A percentile compares a stretch with the other conserved stretches of the same genome.
Conservation (phyloP, 1,140 invertebrate species). For the Thereuonema tuberculata region DNA sequence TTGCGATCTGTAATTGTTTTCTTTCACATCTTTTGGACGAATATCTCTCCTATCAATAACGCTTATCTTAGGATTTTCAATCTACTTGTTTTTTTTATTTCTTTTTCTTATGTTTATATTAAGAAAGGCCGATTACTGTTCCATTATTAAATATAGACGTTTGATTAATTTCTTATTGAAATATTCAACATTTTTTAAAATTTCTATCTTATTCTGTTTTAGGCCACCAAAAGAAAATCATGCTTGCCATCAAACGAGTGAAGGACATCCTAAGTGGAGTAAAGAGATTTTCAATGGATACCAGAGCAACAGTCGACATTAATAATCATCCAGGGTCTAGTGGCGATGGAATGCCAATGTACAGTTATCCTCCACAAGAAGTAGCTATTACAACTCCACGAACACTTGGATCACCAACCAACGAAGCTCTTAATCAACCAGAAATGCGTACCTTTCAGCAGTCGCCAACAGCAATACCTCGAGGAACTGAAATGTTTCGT, state of each 20-base stretch:
- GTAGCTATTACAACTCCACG: constrained; percentile 6
- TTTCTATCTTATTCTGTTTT: constrained; percentile 5
- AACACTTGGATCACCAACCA: constrained; percentile 23
- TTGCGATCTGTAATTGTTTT: no score
- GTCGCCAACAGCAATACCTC: not conserved
- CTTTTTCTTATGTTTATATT: no score
- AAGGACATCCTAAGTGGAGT: constrained; percentile 76
- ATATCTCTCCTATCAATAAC: no score
- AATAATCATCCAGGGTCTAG: no score
- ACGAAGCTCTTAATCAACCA: not conserved
- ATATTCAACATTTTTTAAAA: not conserved
- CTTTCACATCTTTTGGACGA: no score
- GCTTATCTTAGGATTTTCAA: no score
- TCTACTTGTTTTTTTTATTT: no score
- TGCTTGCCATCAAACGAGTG: constrained; percentile 90
- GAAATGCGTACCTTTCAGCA: constrained; percentile 4
- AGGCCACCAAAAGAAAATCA: constrained; percentile 97
- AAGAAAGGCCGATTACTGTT: no score
- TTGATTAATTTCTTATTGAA: no score
- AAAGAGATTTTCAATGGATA: constrained; percentile 43
- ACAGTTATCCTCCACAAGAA: constrained; percentile 15
- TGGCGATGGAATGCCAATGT: constrained; percentile 17
- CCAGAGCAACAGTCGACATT: constrained; percentile 14
- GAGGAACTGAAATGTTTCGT: not conserved
- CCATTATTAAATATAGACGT: no score